Base-by-base conservation (phyloP, 2,888 invertebrate species). In the Apomyelois bistriatella region DNA sequence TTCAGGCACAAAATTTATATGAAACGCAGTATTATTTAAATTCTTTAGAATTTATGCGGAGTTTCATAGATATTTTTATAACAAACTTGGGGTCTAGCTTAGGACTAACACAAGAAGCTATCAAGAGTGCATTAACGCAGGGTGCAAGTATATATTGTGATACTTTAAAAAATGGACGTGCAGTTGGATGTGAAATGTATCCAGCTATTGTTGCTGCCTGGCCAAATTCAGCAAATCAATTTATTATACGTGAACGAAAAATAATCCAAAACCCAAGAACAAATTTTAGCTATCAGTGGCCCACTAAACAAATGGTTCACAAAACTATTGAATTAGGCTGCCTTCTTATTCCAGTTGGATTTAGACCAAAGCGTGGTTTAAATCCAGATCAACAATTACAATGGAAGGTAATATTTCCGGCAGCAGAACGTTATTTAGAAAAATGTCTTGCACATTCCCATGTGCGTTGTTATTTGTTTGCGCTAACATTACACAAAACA, bases 391-490 rank as follows among this genome's bases (percentile, higher is more conserved):
- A 92, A 48, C 91, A 93, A 55, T 80, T 95, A 15, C 95, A 96
- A 75, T 97, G 96, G 96, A 94, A 93, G 76, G 89, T 96, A 1
- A 91, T 92, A 38, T 96, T 96, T 70, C 95, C 95, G 0, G 93
- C 93, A 52, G 95, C 95, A 0, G 96, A 96, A 75, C 91, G 93
- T 17, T 95, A 93, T 70, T 82, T 97, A 59, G 94, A 96, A 72
- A 93, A 93, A 12, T 93, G 93, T 60, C 88, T 96, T 71, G 92
- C 93, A 0, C 93, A 93, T 69, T 91, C 94, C 0, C 96, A 96
- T 66, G 92, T 94, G 42, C 92, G 94, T 56, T 92, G 95, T 54
- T 94, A 94, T 67, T 83, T 95, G 59, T 92, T 95, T 61, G 82
- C 94, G 1, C 81, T 95, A 57, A 85, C 93, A 36, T 76, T 97